Evolutionary conservation across 1,140 invertebrate genomes (phyloP).

Genomic region (Hypothenemus hampei): DNA sequence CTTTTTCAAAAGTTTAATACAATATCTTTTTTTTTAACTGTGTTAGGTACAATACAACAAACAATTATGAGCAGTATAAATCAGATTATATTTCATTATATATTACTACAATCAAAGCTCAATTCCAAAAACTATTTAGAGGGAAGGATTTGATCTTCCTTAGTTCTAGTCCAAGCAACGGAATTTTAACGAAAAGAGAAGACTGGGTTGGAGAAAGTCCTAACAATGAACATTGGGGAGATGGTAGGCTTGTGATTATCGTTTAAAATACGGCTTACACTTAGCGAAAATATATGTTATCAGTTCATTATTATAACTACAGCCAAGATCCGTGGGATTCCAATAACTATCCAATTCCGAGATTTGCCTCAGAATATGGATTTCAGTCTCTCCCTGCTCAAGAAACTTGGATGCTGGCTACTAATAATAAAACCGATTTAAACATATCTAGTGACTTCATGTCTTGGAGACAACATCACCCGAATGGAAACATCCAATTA

Average conservation of each 20-base stretch:
- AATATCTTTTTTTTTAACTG: no score
- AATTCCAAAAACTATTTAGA: slow-evolving; percentile 51
- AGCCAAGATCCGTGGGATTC: slow-evolving; percentile 73
- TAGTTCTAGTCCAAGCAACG: slow-evolving; percentile 91
- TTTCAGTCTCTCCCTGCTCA: slow-evolving; percentile 82
- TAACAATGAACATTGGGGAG: slow-evolving; percentile 75
- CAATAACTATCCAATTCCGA: slow-evolving; percentile 67
- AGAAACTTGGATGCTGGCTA: slow-evolving; percentile 58
- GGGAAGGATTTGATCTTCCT: slow-evolving; percentile 63
- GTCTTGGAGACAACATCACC: slow-evolving; percentile 77
- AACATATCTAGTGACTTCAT: slow-evolving; percentile 57
- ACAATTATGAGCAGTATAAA: slow-evolving; percentile 58
- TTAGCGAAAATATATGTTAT: slow-evolving; percentile 31
- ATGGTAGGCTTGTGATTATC: slow-evolving; percentile 55
- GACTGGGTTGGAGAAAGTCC: slow-evolving; percentile 73
- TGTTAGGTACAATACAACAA: slow-evolving; percentile 63
- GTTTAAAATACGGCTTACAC: not conserved
- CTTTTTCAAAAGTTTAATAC: no score
- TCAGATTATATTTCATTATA: slow-evolving; percentile 86
- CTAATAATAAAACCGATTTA: slow-evolving; percentile 54
- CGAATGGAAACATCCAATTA: slow-evolving; percentile 62
- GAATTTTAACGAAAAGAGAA: slow-evolving; percentile 66
- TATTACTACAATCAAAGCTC: slow-evolving; percentile 66
- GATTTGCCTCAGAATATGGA: slow-evolving; percentile 96
- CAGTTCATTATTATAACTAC: slow-evolving; percentile 93